Conservation (phyloP, 1,140 invertebrate species). For the Magallana angulata region DNA sequence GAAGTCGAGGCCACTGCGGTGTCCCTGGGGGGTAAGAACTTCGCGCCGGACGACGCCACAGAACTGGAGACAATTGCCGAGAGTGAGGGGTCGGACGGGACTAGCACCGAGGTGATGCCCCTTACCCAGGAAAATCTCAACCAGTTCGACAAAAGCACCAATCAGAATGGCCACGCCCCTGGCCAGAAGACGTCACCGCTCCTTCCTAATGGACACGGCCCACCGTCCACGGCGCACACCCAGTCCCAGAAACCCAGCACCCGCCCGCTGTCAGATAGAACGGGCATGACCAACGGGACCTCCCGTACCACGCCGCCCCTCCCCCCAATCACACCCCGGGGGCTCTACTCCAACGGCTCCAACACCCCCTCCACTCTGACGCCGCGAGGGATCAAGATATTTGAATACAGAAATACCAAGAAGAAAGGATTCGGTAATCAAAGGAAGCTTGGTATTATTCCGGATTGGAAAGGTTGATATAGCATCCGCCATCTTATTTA, state of each 20-base stretch:
- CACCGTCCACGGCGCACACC: not conserved
- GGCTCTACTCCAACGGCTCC: not conserved
- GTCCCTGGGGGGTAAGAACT: slow-evolving; percentile 37
- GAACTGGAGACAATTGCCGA: slow-evolving; percentile 24
- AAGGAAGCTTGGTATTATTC: slow-evolving; percentile 41
- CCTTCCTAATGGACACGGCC: not conserved
- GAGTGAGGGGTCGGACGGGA: not conserved
- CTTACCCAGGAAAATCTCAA: not conserved
- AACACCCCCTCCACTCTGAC: not conserved
- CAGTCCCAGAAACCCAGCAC: not conserved
- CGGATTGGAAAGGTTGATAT: slow-evolving; percentile 15
- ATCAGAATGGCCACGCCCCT: not conserved
- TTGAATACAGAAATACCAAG: not conserved
- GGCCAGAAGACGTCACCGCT: not conserved
- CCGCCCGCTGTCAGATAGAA: not conserved
- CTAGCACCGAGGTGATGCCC: not conserved
- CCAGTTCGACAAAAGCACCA: not conserved
- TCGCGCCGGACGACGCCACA: not conserved
- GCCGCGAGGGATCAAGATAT: not conserved
- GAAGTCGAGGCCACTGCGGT: slow-evolving; percentile 45
- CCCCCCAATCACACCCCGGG: slow-evolving; percentile 1
- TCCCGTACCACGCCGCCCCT: not conserved
- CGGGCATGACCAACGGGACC: not conserved
- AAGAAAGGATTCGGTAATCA: not conserved
- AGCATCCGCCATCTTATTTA: too few relatives aligned